A percentile compares a stretch with the other conserved stretches of the same genome.
Conservation (phyloP, 2,888 invertebrate species). For the Ryuthela nishihirai region DNA sequence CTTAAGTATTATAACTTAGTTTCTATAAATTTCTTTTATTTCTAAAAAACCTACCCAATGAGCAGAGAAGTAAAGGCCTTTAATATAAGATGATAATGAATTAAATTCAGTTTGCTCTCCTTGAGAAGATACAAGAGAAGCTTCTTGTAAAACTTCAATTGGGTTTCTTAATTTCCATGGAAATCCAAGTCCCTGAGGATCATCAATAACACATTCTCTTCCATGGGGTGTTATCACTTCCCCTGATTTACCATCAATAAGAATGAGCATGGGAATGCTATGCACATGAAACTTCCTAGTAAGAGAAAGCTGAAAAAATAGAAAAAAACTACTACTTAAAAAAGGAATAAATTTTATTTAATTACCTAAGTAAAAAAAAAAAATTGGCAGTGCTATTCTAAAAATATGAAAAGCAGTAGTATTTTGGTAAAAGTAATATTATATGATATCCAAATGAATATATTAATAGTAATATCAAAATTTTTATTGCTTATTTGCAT, state of each 20-base stretch:
- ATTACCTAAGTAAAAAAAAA: too few species aligned
- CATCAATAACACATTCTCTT: conserved; percentile 64
- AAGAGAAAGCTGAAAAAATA: conserved; percentile 63
- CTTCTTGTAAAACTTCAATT: conserved; percentile 53
- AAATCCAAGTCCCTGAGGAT: conserved; percentile 64
- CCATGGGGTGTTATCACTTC: conserved; percentile 63
- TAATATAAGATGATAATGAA: conserved; percentile 57
- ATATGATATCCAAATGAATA: too few species aligned
- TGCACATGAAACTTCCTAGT: conserved; percentile 72
- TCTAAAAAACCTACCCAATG: conserved; percentile 76
- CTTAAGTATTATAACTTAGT: background rate
- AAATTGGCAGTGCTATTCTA: too few species aligned
- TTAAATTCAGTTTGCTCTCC: conserved; percentile 48
- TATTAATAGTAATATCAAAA: too few species aligned
- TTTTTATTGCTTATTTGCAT: too few species aligned
- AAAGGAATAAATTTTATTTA: too few species aligned
- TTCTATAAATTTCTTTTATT: background rate
- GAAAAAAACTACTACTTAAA: background rate
- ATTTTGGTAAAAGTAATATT: too few species aligned
- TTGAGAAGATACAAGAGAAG: conserved; percentile 44
- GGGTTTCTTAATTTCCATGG: conserved; percentile 74
- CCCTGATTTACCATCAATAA: conserved; percentile 63
- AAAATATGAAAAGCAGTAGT: too few species aligned
- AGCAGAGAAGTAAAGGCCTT: conserved; percentile 81
- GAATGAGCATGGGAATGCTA: conserved; percentile 70